phyloP scores from a whole-genome alignment of 2,888 invertebrate species.

The Campoplex nolae region DNA sequence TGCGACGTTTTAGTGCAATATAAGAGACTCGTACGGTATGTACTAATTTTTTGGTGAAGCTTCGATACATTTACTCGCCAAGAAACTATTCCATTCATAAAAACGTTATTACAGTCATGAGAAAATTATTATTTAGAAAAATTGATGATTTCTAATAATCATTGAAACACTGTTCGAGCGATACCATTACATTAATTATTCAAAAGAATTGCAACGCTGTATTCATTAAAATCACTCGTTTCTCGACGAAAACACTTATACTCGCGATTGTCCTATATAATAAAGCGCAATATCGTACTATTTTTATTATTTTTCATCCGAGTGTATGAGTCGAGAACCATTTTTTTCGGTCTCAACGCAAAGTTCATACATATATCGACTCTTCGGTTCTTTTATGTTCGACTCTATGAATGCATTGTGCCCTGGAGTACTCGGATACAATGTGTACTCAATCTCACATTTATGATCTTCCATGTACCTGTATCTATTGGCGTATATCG shows the following conservation, averaged over 20 bases:
- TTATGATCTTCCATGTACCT: constrained; percentile 38
- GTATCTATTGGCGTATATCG: constrained; percentile 19
- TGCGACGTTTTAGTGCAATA: constrained; percentile 45
- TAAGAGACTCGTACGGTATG: neutral
- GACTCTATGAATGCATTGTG: constrained; percentile 56
- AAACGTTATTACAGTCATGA: neutral
- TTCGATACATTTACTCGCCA: neutral
- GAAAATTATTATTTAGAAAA: neutral
- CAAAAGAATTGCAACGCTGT: neutral
- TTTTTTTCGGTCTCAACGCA: neutral
- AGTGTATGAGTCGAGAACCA: no score
- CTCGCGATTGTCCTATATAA: no score
- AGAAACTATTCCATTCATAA: neutral
- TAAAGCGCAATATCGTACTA: no score
- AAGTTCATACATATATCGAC: constrained; percentile 5
- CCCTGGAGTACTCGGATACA: constrained; percentile 41
- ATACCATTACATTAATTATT: neutral
- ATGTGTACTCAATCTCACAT: constrained; percentile 57
- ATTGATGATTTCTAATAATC: neutral
- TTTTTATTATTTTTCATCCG: no score
- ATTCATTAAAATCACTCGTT: neutral
- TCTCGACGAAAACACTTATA: no score
- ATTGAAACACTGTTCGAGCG: neutral
- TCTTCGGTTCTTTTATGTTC: constrained; percentile 27
- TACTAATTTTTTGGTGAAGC: constrained; percentile 4